These are phyloP conservation scores for Oligia strigilis DNA, from an alignment of 2,888 invertebrate species.

Conservation along the genomic window DNA sequence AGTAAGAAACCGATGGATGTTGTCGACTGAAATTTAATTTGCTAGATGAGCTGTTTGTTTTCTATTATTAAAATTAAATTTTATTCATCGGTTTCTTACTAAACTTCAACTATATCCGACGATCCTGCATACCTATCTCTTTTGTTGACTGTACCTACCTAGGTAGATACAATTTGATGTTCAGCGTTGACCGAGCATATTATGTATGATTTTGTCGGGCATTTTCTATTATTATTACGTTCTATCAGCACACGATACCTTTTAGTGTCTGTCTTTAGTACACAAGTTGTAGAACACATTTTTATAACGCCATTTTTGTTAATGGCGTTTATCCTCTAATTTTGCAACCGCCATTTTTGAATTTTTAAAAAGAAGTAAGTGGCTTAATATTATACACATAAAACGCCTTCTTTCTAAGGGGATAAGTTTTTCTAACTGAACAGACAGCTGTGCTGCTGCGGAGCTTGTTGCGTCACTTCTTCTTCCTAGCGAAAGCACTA, in stretches of 20 bases:
- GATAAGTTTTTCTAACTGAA: neutral
- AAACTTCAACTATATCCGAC: too few relatives aligned
- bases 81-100: too few relatives aligned
- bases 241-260: neutral
- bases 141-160: neutral
- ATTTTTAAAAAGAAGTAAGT: neutral
- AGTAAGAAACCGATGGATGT: too few relatives aligned
- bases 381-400: too few relatives aligned
- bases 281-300: neutral
- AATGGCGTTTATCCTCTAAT: neutral
- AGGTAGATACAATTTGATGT: neutral
- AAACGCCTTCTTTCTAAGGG: neutral
- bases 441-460: neutral
- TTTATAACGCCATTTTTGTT: neutral
- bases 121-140: too few relatives aligned
- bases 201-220: neutral
- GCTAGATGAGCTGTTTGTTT: too few relatives aligned
- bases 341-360: neutral
- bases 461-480: neutral
- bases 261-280: neutral
- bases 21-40: too few relatives aligned
- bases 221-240: conserved; percentile 2
- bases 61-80: too few relatives aligned
- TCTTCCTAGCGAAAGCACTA: neutral
- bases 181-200: neutral